Percentiles rank a stretch among this genome's conserved stretches.
Conservation (phyloP, 30 jellyfish, hydroid and myxozoan genomes). For the Hydractinia echinata region DNA sequence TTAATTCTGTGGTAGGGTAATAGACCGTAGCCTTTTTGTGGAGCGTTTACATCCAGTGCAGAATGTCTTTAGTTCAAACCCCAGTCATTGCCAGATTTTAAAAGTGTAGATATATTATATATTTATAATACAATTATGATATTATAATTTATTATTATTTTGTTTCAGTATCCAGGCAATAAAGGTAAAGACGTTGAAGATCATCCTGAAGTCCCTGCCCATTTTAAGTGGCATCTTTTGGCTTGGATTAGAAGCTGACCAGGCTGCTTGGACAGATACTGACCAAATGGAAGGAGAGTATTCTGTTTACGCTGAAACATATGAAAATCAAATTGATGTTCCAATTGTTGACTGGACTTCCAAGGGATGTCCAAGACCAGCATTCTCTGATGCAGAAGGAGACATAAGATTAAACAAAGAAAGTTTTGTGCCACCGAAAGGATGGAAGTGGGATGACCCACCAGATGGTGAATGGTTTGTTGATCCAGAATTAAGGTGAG, state of each 20-base stretch:
- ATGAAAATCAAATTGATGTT: conserved; percentile 86
- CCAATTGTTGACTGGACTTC: conserved; percentile 98
- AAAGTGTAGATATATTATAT: too few relatives aligned
- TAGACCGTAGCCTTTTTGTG: too few relatives aligned
- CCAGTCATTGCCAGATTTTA: too few relatives aligned
- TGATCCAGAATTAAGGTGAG: conserved; percentile 93
- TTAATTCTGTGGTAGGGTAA: too few relatives aligned
- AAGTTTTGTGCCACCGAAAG: conserved; percentile 75
- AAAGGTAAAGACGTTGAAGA: conserved; percentile 71
- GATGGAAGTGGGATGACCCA: conserved; percentile 92
- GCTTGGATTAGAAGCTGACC: conserved; percentile 93
- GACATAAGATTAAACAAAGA: conserved; percentile 42
- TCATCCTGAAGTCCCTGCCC: conserved; percentile 96
- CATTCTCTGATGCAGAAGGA: conserved; percentile 80
- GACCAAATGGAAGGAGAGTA: conserved; percentile 89
- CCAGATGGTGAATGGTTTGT: conserved; percentile 89
- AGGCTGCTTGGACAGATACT: conserved; percentile 92
- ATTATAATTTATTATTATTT: neutral
- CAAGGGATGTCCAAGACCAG: conserved; percentile 92
- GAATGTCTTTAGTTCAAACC: too few relatives aligned
- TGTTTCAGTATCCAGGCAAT: conserved; percentile 91
- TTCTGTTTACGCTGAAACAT: conserved; percentile 92
- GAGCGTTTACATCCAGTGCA: too few relatives aligned
- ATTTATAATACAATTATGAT: neutral
- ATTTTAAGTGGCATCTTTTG: conserved; percentile 66